phyloP scores from a whole-genome alignment of 2,797 vertebrate genomes.

The Sternotherus odoratus region DNA sequence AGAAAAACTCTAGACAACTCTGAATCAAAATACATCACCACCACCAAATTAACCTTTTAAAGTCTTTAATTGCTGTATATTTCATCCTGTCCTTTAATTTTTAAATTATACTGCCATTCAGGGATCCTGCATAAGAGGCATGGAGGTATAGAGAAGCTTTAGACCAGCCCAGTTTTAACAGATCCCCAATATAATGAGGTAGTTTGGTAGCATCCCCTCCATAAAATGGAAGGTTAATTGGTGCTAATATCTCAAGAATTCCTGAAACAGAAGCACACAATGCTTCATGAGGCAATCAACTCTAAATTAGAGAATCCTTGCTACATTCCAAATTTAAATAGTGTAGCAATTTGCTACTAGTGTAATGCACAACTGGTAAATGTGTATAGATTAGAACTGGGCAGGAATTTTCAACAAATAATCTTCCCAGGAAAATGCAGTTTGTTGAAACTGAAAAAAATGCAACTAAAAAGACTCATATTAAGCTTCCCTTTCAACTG shows the following conservation, averaged over 20 bases:
- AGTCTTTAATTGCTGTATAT: neutral
- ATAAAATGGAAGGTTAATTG: neutral
- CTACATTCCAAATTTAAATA: neutral
- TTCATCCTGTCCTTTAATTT: neutral
- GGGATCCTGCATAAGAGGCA: neutral
- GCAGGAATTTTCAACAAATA: neutral
- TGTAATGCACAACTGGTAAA: neutral
- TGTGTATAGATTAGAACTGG: neutral
- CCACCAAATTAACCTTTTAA: neutral
- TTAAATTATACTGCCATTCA: neutral
- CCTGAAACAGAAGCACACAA: neutral
- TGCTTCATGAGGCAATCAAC: neutral
- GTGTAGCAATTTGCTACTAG: neutral
- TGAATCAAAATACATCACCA: neutral
- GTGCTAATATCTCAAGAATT: neutral
- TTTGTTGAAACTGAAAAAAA: neutral
- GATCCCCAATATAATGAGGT: neutral
- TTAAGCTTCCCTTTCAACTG: neutral
- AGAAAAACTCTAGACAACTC: neutral
- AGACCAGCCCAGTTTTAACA: neutral
- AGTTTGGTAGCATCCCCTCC: neutral
- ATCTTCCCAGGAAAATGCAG: neutral
- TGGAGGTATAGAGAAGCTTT: neutral
- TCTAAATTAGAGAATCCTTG: accelerated
- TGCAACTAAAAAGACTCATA: accelerated